Evolutionary conservation across 2,888 invertebrate species (phyloP).

Genomic region (Aleiodes leptofemur): DNA sequence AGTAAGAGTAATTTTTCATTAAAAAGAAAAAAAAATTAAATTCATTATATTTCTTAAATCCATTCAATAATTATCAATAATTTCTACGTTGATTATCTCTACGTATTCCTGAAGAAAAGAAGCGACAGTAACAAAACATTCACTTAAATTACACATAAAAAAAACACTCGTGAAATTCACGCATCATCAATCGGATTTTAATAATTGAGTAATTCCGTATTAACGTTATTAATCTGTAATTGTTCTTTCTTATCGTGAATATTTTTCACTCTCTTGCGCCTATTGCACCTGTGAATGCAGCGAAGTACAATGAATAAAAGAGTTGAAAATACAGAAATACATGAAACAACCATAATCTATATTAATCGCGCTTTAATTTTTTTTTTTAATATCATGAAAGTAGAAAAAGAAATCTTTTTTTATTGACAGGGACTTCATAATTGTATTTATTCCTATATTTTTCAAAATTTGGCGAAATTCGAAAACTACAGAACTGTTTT

Average conservation of each 20-base stretch:
- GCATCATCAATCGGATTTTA: constrained; percentile 15
- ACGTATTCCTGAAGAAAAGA: background rate
- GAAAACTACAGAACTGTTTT: too few species aligned
- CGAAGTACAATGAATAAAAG: constrained; percentile 54
- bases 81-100: background rate
- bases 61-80: too few species aligned
- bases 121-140: background rate
- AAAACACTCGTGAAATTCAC: constrained; percentile 24
- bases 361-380: constrained; percentile 65
- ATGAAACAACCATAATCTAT: constrained; percentile 66
- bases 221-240: constrained; percentile 64
- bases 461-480: too few species aligned
- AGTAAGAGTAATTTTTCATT: too few species aligned
- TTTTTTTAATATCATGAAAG: too few species aligned
- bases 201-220: constrained; percentile 67
- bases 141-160: background rate
- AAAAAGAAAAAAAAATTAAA: too few species aligned
- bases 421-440: too few species aligned
- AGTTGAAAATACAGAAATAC: constrained; percentile 12
- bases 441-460: too few species aligned
- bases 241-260: constrained; percentile 60
- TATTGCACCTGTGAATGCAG: constrained; percentile 69
- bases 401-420: too few species aligned
- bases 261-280: constrained; percentile 61
- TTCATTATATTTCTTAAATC: too few species aligned